These are phyloP conservation scores for Condylura cristata DNA, from an alignment of 2,113 vertebrate species.

Conservation along the genomic window DNA sequence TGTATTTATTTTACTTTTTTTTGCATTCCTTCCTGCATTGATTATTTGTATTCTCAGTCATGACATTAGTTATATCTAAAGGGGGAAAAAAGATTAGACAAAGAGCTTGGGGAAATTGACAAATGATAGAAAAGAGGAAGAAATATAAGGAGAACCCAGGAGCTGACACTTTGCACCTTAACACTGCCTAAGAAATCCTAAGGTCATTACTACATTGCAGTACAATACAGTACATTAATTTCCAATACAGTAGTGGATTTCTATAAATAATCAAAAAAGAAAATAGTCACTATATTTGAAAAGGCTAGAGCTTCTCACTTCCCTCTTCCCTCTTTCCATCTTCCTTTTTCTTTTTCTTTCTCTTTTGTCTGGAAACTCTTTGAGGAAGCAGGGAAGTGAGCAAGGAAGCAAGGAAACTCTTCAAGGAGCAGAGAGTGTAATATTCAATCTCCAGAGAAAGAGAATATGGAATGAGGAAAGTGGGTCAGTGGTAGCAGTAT, in stretches of 20 bases:
- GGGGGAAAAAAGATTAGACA: neutral
- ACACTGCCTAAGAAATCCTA: neutral
- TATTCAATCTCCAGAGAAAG: neutral
- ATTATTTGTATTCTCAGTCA: neutral
- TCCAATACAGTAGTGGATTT: neutral
- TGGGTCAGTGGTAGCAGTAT: neutral
- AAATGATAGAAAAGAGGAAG: conserved; percentile 18
- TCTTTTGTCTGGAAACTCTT: neutral
- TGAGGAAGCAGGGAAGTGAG: neutral
- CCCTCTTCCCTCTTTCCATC: neutral
- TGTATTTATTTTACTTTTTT: conserved; percentile 19
- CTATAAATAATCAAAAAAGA: neutral
- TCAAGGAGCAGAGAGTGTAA: neutral
- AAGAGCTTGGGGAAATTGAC: neutral
- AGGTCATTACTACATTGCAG: neutral
- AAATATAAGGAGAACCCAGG: neutral
- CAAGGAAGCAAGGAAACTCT: too few relatives aligned
- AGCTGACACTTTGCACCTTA: neutral
- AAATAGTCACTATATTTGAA: neutral
- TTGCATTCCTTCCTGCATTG: neutral
- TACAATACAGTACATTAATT: neutral
- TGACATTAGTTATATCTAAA: neutral
- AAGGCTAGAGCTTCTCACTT: neutral
- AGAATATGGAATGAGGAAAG: neutral
- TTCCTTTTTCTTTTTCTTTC: neutral